Base-by-base conservation (phyloP, 2,797 vertebrate species). In the Anguilla anguilla region DNA sequence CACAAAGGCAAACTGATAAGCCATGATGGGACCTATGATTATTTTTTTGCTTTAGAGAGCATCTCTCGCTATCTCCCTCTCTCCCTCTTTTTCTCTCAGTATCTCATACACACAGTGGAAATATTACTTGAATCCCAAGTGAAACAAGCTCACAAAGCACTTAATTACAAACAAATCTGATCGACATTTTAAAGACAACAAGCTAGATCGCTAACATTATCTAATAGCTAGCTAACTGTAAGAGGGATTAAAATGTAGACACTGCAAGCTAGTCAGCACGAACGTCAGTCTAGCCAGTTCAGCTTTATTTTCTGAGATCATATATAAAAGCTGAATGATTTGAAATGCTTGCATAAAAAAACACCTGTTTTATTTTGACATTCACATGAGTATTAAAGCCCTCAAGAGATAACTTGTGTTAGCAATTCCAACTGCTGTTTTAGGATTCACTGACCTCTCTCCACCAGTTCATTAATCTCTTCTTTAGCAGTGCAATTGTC, bases 401-500 rank as follows among this genome's bases (percentile, higher is more conserved):
- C 83, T 28, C 6, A 6, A 84, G 83, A 25, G 84, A 85, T 85
- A 46, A 69, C 84, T 46, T 64, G 57, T 69, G 84, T 69, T 64
- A 67, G 57, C 35, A 67, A 15, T 85, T 28, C 61, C 39, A 85
- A 46, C 22, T 46, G 59, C 59, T 85, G 84, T 85, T 10, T 39
- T 69, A 85, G 61, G 49, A 67, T 67, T 69, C 59, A 85, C 51
- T 39, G 39, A 69, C 84, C 84, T 67, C 64, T 85, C 61, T 43
- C 39, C 85, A 86, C 46, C 46, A 51, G 64, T 55, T 86, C 46
- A 86, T 74, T 86, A 74, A 86, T 74, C 85, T 86, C 85, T 22
- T 72, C 85, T 74, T 72, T 51, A 86, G n/a, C 85, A 74, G 55
- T 46, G 67, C 64, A 74, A 55, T 74, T 86, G 64, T 74, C 67